Percentiles rank a stretch among this genome's conserved stretches.
Conservation (phyloP, 2,797 vertebrate genomes). For the Crenichthys baileyi region DNA sequence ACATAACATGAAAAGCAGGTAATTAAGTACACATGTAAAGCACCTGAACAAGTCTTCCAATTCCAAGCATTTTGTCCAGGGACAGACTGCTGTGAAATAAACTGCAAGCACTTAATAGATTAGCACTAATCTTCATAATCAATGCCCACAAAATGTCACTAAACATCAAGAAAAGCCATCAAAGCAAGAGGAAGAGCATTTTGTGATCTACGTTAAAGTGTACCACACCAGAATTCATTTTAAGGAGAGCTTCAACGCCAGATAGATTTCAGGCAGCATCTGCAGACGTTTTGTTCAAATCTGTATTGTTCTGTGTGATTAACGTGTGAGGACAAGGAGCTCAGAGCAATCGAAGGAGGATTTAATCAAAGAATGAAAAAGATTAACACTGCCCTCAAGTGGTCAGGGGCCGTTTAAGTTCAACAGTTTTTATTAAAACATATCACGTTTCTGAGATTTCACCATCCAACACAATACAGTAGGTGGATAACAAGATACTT, state of each 20-base stretch:
- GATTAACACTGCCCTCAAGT: constrained; percentile 71
- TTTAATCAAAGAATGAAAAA: constrained; percentile 9
- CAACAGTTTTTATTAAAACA: not conserved
- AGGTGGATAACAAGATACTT: no score
- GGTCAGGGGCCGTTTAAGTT: constrained; percentile 20
- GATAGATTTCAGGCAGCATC: constrained; percentile 18
- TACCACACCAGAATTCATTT: not conserved
- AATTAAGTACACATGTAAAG: no score
- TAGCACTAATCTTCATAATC: no score
- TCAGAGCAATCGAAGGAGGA: not conserved
- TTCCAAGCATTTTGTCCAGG: no score
- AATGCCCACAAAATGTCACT: no score
- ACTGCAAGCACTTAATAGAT: no score
- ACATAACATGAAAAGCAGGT: no score
- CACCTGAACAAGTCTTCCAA: no score
- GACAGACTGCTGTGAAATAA: no score
- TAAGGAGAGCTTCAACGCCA: not conserved
- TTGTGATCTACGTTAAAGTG: constrained; percentile 20
- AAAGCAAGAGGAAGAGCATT: no score
- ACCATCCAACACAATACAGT: not conserved
- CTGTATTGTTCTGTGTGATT: constrained; percentile 6
- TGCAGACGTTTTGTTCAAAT: constrained; percentile 19
- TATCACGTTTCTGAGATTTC: not conserved
- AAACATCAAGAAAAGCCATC: no score
- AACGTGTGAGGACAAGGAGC: constrained; percentile 9